Evolutionary conservation across 2,113 vertebrate genomes (phyloP), one percentile per base, ranked within the genome.

Genomic region (Lasiurus borealis): DNA sequence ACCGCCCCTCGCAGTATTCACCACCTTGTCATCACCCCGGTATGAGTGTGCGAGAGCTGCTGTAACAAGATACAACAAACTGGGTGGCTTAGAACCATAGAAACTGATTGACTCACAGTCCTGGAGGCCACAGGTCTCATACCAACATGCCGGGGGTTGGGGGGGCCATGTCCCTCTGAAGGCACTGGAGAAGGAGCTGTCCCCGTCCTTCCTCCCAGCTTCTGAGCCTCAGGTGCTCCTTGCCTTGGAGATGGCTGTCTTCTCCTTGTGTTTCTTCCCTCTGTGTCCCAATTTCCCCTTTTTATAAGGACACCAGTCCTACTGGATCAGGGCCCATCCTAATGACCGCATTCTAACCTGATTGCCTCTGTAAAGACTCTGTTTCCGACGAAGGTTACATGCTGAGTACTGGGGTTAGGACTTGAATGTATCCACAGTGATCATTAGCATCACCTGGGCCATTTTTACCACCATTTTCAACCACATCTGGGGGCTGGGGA

Each of bases 1-100:
- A 59, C 57, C 23, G 23, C 23, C 23, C 34, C 7, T 48, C 52
- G 0, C 15, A 0, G 3, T 9, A 12, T 2, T 31, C 25, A 2
- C 29, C 12, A n/a, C 54, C 14, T 72, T 34, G 8, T 31, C 54
- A 27, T 59, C 76, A 11, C 15, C 57, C 10, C 34, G 2, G 10
- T 36, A 31, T 44, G 11, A 12, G 31, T 52, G 44, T 59, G 0
- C 80, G 31, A 11, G 13, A 44, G 57, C n/a, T 54, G n/a, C 57
- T 31, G 0, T 50, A 9, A 81, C 23, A 59, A 34, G 36, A 54
- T 8, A 8, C n/a, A 31, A 19, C 31, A 23, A 31, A 11, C 66
- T 12, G 1, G 31, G 48, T 3, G 19, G 13, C 72, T 62, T 62
- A 13, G 34, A n/a, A 62, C 18, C 46, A 40, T 34, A n/a, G 29